Base-by-base conservation (phyloP, 1,140 invertebrate species). In the Papilio polytes region DNA sequence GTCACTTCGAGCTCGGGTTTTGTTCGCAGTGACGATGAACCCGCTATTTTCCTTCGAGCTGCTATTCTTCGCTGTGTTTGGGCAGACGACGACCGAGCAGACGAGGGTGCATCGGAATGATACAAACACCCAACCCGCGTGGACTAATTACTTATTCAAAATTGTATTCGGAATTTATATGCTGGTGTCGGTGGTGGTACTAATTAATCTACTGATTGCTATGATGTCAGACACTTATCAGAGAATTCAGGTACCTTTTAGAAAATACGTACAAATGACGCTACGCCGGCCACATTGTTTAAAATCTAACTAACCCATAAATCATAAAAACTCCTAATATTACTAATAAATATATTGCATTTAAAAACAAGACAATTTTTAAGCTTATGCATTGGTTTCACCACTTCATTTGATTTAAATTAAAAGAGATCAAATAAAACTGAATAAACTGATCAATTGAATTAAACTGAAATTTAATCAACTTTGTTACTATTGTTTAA, bases 221-320 rank as follows among this genome's bases (percentile, higher is more conserved):
- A 99, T 99, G 99, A 99, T 99, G 99, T 99, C 98, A 90, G 99
- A 99, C 96, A 99, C 99, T 44, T 99, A 99, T 95, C 99, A 99
- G 94, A 96, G 99, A 88, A 99, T 99, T 92, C 97, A 99, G 96
- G 98, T 97, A 97, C 86, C 80, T 81, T 78, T 74, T 63, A 81
- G 78, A 70, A 76, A 72, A 63, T 66, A 48, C 74, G 46, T 56
- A 73, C 15, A 51, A 4, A 3, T 59, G 79, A 79, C 79, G 78
- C 70, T 80, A 73, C 46, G 53, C 31, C 78, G 80, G 51, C 74
- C 44, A 76, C 41, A 48, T 53, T 79, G 36, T 63, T 82, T 80
- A 81, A 78, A 66, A 74, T n/a, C 12, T 13, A 48, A 48, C 78
- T 41, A 41, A 63, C 56, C 76, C 74, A 66, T 74, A 26, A 82